Percentiles rank a stretch among this genome's conserved stretches.
These are phyloP conservation scores for Chironomus striatipennis DNA, from an alignment of 1,140 invertebrate species.

Conservation along the genomic window DNA sequence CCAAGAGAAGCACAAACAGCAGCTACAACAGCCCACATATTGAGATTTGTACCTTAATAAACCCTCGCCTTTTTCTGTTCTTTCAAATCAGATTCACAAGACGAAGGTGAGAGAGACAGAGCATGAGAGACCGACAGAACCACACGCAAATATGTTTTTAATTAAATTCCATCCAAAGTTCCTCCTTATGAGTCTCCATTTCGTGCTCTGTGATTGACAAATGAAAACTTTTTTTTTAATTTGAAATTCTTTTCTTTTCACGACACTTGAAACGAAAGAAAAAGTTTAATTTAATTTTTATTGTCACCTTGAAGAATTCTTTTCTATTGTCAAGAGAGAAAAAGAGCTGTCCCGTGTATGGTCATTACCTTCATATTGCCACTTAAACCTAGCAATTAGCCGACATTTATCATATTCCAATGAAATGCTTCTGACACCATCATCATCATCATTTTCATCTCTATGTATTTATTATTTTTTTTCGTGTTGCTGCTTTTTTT, in stretches of 20 bases:
- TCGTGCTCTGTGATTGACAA: slow-evolving; percentile 6
- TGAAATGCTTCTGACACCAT: slow-evolving; percentile 6
- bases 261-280: too few species aligned
- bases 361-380: too few species aligned
- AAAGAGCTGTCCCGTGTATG: too few species aligned
- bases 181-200: background rate
- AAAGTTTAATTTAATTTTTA: too few species aligned
- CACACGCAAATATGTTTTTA: slow-evolving; percentile 24
- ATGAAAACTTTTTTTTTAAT: too few species aligned
- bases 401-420: slow-evolving; percentile 2
- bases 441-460: background rate
- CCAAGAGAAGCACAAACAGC: background rate
- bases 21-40: slow-evolving; percentile 8
- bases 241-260: too few species aligned
- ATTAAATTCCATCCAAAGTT: slow-evolving; percentile 16
- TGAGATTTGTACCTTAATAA: background rate
- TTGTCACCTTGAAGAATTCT: too few species aligned
- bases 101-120: too few species aligned
- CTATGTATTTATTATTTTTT: background rate
- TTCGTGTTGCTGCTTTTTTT: background rate
- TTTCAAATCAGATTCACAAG: background rate
- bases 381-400: background rate
- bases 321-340: too few species aligned
- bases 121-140: background rate
- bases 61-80: background rate